Base-by-base conservation (phyloP, 1,140 invertebrate genomes). In the Pseudoatta argentina region DNA sequence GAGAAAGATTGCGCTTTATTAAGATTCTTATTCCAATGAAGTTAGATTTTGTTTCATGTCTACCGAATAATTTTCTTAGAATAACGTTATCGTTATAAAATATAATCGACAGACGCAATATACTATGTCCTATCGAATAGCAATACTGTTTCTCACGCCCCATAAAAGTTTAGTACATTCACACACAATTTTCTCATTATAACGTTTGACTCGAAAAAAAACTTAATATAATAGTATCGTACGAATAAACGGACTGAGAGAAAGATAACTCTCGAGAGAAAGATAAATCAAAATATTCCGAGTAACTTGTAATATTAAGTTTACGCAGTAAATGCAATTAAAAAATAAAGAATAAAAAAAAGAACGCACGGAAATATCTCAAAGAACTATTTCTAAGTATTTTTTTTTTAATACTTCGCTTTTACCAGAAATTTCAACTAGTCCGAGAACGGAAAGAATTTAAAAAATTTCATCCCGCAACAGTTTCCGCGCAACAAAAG, bases 131-230 rank as follows among this genome's bases (percentile, higher is more conserved):
- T 27, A 34, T 75, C 67, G 24, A 48, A 61, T 48, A 61, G 10
- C 7, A 34, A 44, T 14, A 1, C 55, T 24, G 14, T n/a, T 83
- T 83, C n/a, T n/a, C 51, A 81, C 14, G 64, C 14, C 39, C 18
- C 55, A 61, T 51, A 73, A 73, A 61, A 75, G 39, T n/a, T 18
- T 48, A 59, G 24, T 34, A 57, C 6, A 21, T 12, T 18, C 48
- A n/a, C 24, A 21, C 24, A 55, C 18, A 73, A 83, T 73, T 83
- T 83, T 75, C 18, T 75, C 53, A 75, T 75, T 75, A 75, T 3
- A 24, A 51, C 34, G 34, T 82, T 73, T 44, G 55, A 48, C 39
- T 24, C 55, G 24, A 34, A 57, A 21, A 16, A 79, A 73, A 61
- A 18, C 8, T 57, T 44, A 44, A 44, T 44, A 44, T 44, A 44